Evolutionary conservation across 2,888 invertebrate species (phyloP).

Genomic region (Megastigmus dorsalis): DNA sequence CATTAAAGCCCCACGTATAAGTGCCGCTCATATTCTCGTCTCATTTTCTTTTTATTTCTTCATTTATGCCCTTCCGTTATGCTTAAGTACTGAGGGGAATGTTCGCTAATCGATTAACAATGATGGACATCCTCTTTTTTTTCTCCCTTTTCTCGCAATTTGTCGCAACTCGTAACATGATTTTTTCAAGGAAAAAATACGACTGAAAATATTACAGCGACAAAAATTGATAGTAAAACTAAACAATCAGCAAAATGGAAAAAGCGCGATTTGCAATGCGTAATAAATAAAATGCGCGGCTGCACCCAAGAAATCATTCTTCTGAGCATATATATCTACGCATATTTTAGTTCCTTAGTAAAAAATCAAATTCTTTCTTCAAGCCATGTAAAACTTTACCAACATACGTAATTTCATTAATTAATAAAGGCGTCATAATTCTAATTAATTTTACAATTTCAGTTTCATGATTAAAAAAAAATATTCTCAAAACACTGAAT

Average conservation of each 20-base stretch:
- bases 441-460: constrained; percentile 8
- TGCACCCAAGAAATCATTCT: constrained; percentile 39
- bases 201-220: constrained; percentile 2
- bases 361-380: constrained; percentile 7
- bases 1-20: constrained; percentile 4
- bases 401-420: neutral
- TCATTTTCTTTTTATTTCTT: constrained; percentile 29
- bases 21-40: constrained; percentile 33
- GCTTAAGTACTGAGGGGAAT: constrained; percentile 47
- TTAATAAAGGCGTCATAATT: neutral
- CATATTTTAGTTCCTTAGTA: constrained; percentile 24
- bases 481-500: constrained; percentile 14
- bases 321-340: constrained; percentile 29
- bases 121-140: constrained; percentile 24
- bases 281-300: constrained; percentile 53
- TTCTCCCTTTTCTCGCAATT: constrained; percentile 25
- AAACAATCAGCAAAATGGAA: constrained; percentile 28
- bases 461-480: constrained; percentile 21
- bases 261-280: constrained; percentile 27
- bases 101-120: constrained; percentile 39
- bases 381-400: constrained; percentile 2
- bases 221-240: constrained; percentile 22
- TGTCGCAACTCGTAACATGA: constrained; percentile 29
- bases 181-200: constrained; percentile 14
- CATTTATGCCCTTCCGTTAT: neutral